A percentile compares a stretch with the other conserved stretches of the same genome.
These are phyloP conservation scores for Antennarius striatus DNA, from an alignment of 2,113 vertebrate genomes.

Conservation along the genomic window DNA sequence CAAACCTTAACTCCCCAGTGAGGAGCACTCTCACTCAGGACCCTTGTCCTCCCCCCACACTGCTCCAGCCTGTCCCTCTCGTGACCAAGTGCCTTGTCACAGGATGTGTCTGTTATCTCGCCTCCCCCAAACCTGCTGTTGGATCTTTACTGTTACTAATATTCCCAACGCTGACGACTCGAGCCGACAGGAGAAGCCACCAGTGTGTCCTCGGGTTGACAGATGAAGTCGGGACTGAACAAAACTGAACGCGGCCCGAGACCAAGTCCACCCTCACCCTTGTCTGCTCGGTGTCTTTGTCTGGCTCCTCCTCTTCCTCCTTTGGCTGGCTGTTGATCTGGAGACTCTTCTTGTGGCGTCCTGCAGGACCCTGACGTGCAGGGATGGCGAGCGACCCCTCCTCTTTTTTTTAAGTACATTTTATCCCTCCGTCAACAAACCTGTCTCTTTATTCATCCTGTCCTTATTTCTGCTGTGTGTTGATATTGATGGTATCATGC, in stretches of 20 bases:
- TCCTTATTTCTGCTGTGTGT: slow-evolving; percentile 5
- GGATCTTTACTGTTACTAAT: slow-evolving; percentile 20
- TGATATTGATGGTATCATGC: slow-evolving; percentile 24
- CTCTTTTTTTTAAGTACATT: slow-evolving; percentile 6
- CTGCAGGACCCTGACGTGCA: slow-evolving; percentile 36
- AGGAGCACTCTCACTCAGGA: slow-evolving; percentile 43
- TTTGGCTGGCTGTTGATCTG: slow-evolving; percentile 50
- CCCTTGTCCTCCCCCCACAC: slow-evolving; percentile 1
- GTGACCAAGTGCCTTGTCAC: slow-evolving; percentile 70
- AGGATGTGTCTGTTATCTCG: slow-evolving; percentile 43
- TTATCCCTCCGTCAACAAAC: neutral
- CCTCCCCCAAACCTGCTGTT: slow-evolving; percentile 28
- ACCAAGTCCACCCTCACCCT: slow-evolving; percentile 53
- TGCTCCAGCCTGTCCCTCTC: slow-evolving; percentile 26
- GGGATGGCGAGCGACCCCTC: slow-evolving; percentile 17
- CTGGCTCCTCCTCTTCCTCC: slow-evolving; percentile 13
- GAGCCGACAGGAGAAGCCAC: neutral
- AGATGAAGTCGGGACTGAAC: slow-evolving; percentile 7
- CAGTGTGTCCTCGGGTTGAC: slow-evolving; percentile 6
- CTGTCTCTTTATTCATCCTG: slow-evolving; percentile 3
- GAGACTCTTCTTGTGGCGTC: slow-evolving; percentile 38
- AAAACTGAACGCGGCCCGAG: slow-evolving; percentile 21
- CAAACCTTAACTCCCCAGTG: slow-evolving; percentile 6
- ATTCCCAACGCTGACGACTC: slow-evolving; percentile 11
- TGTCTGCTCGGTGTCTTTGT: slow-evolving; percentile 19